Evolutionary conservation across 2,797 vertebrate species (phyloP).

Genomic region (Mallotus villosus): DNA sequence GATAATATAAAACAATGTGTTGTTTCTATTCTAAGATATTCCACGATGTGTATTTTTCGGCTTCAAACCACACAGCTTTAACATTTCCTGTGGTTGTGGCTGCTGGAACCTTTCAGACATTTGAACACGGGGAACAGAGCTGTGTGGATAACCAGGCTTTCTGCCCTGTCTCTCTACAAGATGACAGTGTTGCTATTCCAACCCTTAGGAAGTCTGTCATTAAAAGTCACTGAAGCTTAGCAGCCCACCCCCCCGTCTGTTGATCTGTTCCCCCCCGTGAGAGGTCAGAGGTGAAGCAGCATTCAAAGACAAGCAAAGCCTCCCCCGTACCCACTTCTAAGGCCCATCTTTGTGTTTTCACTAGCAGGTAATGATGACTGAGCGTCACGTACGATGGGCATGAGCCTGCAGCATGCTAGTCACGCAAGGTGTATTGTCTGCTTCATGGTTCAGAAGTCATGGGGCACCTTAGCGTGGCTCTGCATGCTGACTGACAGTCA

Average conservation of each 20-base stretch:
- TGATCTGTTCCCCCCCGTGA: conserved; percentile 72
- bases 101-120: background rate
- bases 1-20: no score
- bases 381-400: conserved; percentile 62
- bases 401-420: conserved; percentile 58
- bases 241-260: conserved; percentile 73
- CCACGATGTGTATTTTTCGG: no score
- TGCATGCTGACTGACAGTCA: no score
- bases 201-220: conserved; percentile 83
- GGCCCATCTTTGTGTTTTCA: conserved; percentile 74
- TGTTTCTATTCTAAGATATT: no score
- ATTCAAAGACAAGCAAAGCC: conserved; percentile 74
- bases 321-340: conserved; percentile 39
- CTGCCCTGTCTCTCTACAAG: conserved; percentile 60
- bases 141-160: background rate
- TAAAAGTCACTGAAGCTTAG: conserved; percentile 84
- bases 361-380: conserved; percentile 75
- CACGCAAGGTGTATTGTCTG: conserved; percentile 58
- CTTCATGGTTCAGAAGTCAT: conserved; percentile 9
- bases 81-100: background rate
- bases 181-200: conserved; percentile 79
- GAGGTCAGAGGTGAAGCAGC: conserved; percentile 71
- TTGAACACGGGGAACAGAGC: background rate
- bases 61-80: background rate
- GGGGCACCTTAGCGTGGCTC: no score